These are phyloP conservation scores for Cremastinae sp. DNA, from an alignment of 2,888 invertebrate genomes.

Conservation along the genomic window DNA sequence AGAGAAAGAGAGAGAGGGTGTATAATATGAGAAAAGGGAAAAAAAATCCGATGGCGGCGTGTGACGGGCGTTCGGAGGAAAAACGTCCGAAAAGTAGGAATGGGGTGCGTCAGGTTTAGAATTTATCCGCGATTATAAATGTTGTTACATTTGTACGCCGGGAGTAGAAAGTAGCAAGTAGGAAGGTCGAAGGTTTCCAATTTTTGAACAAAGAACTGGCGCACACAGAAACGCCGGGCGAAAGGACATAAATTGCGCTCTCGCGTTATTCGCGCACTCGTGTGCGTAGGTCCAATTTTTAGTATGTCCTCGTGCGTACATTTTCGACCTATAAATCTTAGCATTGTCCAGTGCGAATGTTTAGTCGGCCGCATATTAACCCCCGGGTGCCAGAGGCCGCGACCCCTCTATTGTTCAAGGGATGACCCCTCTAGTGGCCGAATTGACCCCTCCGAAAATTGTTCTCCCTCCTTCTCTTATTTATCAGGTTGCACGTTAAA, in stretches of 20 bases:
- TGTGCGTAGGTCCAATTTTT: conserved; percentile 1
- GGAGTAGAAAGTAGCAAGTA: conserved; percentile 23
- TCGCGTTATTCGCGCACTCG: conserved; percentile 5
- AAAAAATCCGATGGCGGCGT: too few species aligned
- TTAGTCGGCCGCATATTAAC: conserved; percentile 80
- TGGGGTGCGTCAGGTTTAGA: conserved; percentile 39
- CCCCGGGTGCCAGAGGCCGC: conserved; percentile 77
- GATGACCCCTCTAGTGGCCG: conserved; percentile 75
- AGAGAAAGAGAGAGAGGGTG: too few species aligned
- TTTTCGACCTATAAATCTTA: conserved; percentile 78
- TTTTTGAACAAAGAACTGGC: conserved; percentile 59
- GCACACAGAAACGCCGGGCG: not conserved
- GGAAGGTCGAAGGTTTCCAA: conserved; percentile 22
- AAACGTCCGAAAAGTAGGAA: conserved; percentile 16
- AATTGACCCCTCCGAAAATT: conserved; percentile 69
- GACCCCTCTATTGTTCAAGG: conserved; percentile 74
- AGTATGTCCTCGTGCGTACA: conserved; percentile 58
- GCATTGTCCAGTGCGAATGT: conserved; percentile 77
- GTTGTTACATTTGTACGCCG: conserved; percentile 8
- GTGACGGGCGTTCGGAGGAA: too few species aligned
- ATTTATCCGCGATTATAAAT: conserved; percentile 41
- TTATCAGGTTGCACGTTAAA: conserved; percentile 75
- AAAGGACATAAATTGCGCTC: not conserved
- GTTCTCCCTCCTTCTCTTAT: conserved; percentile 68
- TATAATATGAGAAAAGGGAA: too few species aligned